Base-by-base conservation (phyloP, 2,113 vertebrate genomes). In the Triplophysa rosa region DNA sequence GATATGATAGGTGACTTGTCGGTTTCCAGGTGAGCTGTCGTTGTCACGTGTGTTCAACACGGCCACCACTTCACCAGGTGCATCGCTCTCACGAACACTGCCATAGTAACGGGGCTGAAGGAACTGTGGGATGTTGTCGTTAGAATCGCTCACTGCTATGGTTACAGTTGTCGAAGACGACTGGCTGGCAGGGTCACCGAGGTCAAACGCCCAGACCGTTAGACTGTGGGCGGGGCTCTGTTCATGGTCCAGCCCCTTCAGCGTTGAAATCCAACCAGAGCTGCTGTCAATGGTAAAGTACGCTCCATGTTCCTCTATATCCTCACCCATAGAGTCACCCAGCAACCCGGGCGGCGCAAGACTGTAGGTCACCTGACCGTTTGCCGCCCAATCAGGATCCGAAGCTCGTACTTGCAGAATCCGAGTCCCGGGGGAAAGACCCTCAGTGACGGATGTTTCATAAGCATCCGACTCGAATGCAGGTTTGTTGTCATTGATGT, bases 1-100 rank as follows among this genome's bases (percentile, higher is more conserved):
- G 85, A 99, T 98, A 86, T 98, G 95, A 89, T 96, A 99, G 92
- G 95, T 97, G 89, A 99, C 97, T 92, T 98, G 98, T 23, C 93
- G 93, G 86, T 99, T 99, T 23, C 94, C 75, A 19, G 94, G 93
- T 0, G 95, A 96, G 0, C 94, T 97, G 88, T 99, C 98, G 67
- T 94, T 92, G 85, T 99, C 98, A 90, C 92, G 93, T 0, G 97
- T 98, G 90, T 95, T 96, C 72, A 99, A 93, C 37, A 98, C 93
- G 0, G 96, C 97, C 37, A 99, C 96, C 24, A 99, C 98, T 80
- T 99, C 95, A 0, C 98, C 98, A 0, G 96, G 97, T 0, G 95
- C 93, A 80, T 96, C 96, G 0, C 95, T 98, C 84, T 99, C 98
- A 75, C 94, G 94, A 78, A 98, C 94, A 0, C 92, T 92, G 4